Base-by-base conservation (phyloP, 2,797 vertebrate species). In the Eidolon dupreanum region DNA sequence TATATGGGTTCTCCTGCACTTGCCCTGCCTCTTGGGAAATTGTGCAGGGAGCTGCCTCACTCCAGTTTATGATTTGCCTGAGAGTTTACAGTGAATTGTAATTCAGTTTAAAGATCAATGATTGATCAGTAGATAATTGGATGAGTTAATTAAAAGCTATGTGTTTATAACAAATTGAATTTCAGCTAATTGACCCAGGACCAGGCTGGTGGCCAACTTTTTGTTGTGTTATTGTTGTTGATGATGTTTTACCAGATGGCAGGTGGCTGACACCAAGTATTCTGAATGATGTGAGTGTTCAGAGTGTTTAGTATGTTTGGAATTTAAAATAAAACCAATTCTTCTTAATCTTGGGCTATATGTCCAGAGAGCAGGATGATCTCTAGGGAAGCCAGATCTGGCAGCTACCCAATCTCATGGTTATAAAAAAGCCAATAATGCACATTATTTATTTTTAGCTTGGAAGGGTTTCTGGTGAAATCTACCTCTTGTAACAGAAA, bases 61-160 rank as follows among this genome's bases (percentile, higher is more conserved):
- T 68, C 51, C 38, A 63, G 59, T 33, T 46, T 66, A 28, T 49
- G 49, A 16, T 84, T 78, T 93, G 57, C 71, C n/a, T 4, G 1
- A 63, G 41, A 68, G 28, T 78, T 88, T 83, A 66, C 8, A 61
- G 70, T 38, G 41, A 79, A 84, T 78, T 70, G 31, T 46, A 65
- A 70, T 55, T 84, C 63, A n/a, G 71, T 49, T 73, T 55, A 65
- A 88, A 74, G 68, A 61, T 59, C 75, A 53, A 31, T 83, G 81
- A 93, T 77, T 43, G 33, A 78, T 78, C 36, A 83, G 49, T 33
- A 38, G 61, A 70, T 87, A 78, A 83, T 61, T 83, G 61, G 65
- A 86, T 83, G 68, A 82, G 19, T 66, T 91, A 79, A 96, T 57
- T 70, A 85, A 95, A 95, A 96, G 22, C 28, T 71, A 57, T 41